Base-by-base conservation (phyloP, 2,113 vertebrate species). In the Pagrus major region DNA sequence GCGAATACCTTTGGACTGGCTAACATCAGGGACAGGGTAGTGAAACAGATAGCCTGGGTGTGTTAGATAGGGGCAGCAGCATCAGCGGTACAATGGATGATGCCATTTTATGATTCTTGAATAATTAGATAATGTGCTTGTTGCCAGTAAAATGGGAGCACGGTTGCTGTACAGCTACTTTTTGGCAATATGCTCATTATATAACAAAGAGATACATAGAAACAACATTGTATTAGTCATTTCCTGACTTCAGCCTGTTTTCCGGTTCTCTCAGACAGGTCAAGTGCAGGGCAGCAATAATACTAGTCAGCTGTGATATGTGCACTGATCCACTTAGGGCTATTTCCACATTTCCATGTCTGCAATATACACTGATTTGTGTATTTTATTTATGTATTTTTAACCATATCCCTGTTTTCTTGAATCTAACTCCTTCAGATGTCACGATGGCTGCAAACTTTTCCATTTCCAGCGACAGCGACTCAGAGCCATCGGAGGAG, bases 401-500 rank as follows among this genome's bases (percentile, higher is more conserved):
- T 20, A 0, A n/a, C n/a, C n/a, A n/a, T 15, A 8, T 37, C 21
- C 9, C 1, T 10, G n/a, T 29, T 59, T 20, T 47, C 11, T 37
- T 25, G 0, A 21, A 29, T 8, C 29, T 31, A 54, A 0, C 15
- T 31, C n/a, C 15, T 70, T 1, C 82, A 95, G 94, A 92, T 93
- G 90, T 86, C 81, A 87, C 77, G 55, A 95, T 95, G 95, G 92
- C 88, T 29, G 66, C 92, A 27, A 88, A 90, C 15, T 96, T 95
- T 76, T 82, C 46, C 0, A 91, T 95, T 64, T 95, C 94, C 16
- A 54, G 52, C 14, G 94, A 93, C 92, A 91, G 81, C 11, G 95
- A 96, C 0, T 95, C 94, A 7, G 95, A 95, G 2, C n/a, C 91
- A 1, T 91, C 93, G 0, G 93, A 94, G 29, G 93, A 91, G 66